Base-by-base conservation (phyloP, 2,888 invertebrate genomes). In the Bugula neritina region DNA sequence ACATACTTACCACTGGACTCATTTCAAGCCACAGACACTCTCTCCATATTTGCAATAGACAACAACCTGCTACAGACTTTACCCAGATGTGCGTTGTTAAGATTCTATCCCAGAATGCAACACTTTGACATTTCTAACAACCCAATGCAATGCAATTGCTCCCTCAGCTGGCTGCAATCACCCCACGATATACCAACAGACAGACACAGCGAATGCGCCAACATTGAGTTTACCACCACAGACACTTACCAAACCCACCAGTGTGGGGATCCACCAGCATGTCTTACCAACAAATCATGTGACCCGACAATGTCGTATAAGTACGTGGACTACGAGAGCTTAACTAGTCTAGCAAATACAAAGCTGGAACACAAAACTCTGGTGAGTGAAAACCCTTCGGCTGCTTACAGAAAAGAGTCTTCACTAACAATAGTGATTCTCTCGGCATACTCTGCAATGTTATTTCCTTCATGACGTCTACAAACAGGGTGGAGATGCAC, bases 121-220 rank as follows among this genome's bases (percentile, higher is more conserved):
- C 27, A 13, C 13, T 63, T 63, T 63, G 63, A 63, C 34, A 63
- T 63, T 17, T 63, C 63, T 13, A 27, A 63, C 29, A 63, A 63
- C 31, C 63, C 63, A 27, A 63, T 63, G 31, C 63, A 63, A 63
- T 63, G 63, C n/a, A 31, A 63, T n/a, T 63, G 63, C 34, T 13
- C 27, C 3, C 29, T 63, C 27, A 34, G 31, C 17, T 63, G 63
- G 63, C 63, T 63, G 5, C 63, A 63, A 63, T 2, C 27, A 10
- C 2, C 10, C 10, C 63, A 5, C n/a, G 63, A 25, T 31, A 63
- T 63, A 13, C 1, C 17, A 13, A 63, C 63, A 31, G 63, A 63
- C 13, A 63, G n/a, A 31, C 63, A 25, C 5, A 63, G 63, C 31
- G 5, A 63, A 34, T 63, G 63, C n/a, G 63, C 31, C 1, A 63